These are phyloP conservation scores for Ashinkailepas kermadecensis DNA, from an alignment of 2,888 invertebrate genomes.

Conservation along the genomic window DNA sequence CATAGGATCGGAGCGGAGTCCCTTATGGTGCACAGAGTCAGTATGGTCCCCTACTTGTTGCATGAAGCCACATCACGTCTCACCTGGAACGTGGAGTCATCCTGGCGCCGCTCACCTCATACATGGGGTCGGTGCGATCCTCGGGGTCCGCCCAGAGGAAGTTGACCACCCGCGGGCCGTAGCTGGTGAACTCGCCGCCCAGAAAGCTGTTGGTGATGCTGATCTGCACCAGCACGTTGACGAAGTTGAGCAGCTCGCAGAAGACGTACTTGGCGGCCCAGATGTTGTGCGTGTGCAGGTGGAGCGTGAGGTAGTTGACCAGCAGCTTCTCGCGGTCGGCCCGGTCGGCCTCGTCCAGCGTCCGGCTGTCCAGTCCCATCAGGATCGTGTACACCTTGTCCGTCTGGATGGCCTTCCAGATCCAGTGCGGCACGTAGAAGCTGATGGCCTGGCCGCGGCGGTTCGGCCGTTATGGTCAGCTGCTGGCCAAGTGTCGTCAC, in stretches of 20 bases:
- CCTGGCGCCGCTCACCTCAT: constrained; percentile 30
- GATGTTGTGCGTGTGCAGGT: constrained; percentile 36
- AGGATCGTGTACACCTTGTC: constrained; percentile 32
- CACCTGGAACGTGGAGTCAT: constrained; percentile 23
- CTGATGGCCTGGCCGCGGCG: constrained; percentile 29
- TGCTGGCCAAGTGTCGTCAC: no score
- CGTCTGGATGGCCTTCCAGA: constrained; percentile 33
- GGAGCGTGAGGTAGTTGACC: constrained; percentile 37
- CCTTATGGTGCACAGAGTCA: not conserved
- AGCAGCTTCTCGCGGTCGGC: constrained; percentile 32
- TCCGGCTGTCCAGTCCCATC: constrained; percentile 30
- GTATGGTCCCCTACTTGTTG: constrained; percentile 20
- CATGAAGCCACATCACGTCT: no score
- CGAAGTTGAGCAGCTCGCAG: constrained; percentile 39
- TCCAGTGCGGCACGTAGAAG: constrained; percentile 33
- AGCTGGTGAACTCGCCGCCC: constrained; percentile 37
- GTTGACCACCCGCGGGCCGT: constrained; percentile 35
- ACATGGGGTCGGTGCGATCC: constrained; percentile 37
- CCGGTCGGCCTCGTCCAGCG: constrained; percentile 28
- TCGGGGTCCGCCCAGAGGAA: constrained; percentile 33
- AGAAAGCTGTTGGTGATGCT: constrained; percentile 51
- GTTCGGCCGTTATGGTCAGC: no score
- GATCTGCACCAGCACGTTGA: constrained; percentile 39
- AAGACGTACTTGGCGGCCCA: constrained; percentile 37
- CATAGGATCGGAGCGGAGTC: no score